A percentile compares a stretch with the other conserved stretches of the same genome.
These are phyloP conservation scores for Melolontha melolontha DNA, from an alignment of 2,888 invertebrate species.

Conservation along the genomic window DNA sequence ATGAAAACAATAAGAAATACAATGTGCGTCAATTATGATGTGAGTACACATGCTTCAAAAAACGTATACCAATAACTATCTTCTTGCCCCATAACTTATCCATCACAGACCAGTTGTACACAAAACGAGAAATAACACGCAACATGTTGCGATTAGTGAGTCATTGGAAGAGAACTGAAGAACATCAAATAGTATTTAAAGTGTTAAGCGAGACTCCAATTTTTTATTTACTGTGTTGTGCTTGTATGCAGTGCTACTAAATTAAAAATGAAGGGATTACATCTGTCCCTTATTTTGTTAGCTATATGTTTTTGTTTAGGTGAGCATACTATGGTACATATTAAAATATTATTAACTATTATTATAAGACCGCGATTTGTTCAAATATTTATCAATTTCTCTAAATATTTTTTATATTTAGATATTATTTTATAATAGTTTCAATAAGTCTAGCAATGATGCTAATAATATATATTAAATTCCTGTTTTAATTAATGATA, in stretches of 20 bases:
- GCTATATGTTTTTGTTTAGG: constrained; percentile 7
- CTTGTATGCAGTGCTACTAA: constrained; percentile 9
- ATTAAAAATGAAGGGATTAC: constrained; percentile 8
- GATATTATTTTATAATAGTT: too few relatives aligned
- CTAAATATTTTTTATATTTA: too few relatives aligned
- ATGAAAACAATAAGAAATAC: too few relatives aligned
- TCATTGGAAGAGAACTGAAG: constrained; percentile 11
- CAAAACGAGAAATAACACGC: background rate
- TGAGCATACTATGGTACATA: constrained; percentile 10
- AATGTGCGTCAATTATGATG: too few relatives aligned
- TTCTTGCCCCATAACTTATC: too few relatives aligned
- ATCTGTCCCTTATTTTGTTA: background rate
- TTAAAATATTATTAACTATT: background rate
- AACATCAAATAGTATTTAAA: constrained; percentile 32
- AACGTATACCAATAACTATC: too few relatives aligned
- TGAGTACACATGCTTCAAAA: too few relatives aligned
- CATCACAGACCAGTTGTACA: background rate
- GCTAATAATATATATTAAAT: too few relatives aligned
- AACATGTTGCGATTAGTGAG: constrained; percentile 24
- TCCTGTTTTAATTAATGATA: too few relatives aligned
- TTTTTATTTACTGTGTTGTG: constrained; percentile 23
- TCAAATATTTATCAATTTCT: too few relatives aligned
- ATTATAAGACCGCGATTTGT: too few relatives aligned
- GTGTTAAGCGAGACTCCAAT: constrained; percentile 3
- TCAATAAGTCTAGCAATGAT: too few relatives aligned